A percentile compares a stretch with the other conserved stretches of the same genome.
Evolutionary conservation across 2,797 vertebrate species (phyloP).

Genomic region (Labeo calbasu): DNA sequence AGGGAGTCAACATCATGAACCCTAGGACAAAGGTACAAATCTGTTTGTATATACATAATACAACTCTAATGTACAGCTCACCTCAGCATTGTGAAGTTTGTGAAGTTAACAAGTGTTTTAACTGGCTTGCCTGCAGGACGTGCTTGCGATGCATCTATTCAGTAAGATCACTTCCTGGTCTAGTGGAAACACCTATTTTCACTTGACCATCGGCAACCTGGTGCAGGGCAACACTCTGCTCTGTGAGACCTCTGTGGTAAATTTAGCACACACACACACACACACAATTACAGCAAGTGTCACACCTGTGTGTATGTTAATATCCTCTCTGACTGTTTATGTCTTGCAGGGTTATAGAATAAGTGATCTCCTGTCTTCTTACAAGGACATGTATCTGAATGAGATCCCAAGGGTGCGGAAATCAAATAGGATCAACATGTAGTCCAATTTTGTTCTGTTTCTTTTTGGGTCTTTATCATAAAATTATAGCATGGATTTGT

Average conservation of each 20-base stretch:
- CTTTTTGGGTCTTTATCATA: neutral
- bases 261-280: conserved; percentile 41
- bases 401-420: conserved; percentile 66
- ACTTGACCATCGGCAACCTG: conserved; percentile 86
- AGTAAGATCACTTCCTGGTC: conserved; percentile 88
- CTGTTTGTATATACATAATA: neutral
- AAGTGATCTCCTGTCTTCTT: conserved; percentile 90
- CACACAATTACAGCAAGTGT: neutral
- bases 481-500: neutral
- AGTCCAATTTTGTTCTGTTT: neutral
- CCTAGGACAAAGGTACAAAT: conserved; percentile 86
- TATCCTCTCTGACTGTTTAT: neutral
- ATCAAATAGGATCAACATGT: conserved; percentile 32
- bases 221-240: conserved; percentile 80
- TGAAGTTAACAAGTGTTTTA: conserved; percentile 1
- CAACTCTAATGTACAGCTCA: neutral
- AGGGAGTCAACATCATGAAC: conserved; percentile 87
- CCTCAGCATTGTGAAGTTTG: neutral
- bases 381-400: conserved; percentile 81
- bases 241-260: conserved; percentile 91
- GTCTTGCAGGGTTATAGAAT: conserved; percentile 86
- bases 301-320: neutral
- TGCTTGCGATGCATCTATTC: conserved; percentile 84
- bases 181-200: conserved; percentile 85
- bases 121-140: conserved; percentile 75